Evolutionary conservation across 2,113 vertebrate genomes (phyloP).

Genomic region (Zosterops hypoxanthus): DNA sequence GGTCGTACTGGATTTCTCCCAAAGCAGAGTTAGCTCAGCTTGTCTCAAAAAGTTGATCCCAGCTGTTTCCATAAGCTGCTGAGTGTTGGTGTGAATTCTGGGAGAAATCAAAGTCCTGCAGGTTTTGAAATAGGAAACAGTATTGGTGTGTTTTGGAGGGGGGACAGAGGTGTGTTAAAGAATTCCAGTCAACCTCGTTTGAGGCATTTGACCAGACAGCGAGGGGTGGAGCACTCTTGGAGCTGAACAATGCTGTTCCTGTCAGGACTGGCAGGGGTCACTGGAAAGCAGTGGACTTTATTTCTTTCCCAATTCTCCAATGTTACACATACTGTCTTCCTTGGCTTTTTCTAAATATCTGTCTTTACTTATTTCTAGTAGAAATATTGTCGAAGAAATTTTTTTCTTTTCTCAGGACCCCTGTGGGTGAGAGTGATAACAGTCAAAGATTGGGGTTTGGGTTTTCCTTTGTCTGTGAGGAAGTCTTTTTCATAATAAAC

Average conservation of each 20-base stretch:
- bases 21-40: background rate
- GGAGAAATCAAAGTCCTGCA: background rate
- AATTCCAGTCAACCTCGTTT: background rate
- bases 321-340: background rate
- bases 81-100: background rate
- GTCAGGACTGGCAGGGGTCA: slow-evolving; percentile 52
- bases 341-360: background rate
- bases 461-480: background rate
- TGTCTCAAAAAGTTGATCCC: background rate
- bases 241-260: slow-evolving; percentile 18
- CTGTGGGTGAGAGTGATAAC: background rate
- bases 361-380: background rate
- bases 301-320: background rate
- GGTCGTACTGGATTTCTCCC: background rate
- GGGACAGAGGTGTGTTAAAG: background rate
- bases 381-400: background rate
- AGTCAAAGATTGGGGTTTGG: background rate
- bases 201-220: background rate
- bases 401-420: background rate
- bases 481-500: background rate
- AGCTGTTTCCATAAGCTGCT: background rate
- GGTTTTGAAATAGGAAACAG: background rate
- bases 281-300: slow-evolving; percentile 29
- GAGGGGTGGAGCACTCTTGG: background rate
- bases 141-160: background rate